Conservation (phyloP, 1,140 invertebrate genomes). For the Pantala flavescens region DNA sequence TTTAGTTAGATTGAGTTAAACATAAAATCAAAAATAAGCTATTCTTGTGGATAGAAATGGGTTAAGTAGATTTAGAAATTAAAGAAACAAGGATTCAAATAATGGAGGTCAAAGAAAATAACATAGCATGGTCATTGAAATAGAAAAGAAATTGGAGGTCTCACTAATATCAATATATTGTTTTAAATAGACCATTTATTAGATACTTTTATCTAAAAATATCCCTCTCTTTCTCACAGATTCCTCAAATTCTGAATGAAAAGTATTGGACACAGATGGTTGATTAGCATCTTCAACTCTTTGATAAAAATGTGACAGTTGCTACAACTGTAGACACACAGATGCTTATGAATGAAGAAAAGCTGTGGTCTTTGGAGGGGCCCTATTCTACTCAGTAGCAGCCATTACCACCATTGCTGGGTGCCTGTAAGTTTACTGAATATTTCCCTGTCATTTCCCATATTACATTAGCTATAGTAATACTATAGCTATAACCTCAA, state of each 20-base stretch:
- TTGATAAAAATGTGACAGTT: slow-evolving; percentile 63
- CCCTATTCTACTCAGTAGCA: slow-evolving; percentile 69
- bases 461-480: too few relatives aligned
- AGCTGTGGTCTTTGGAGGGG: slow-evolving; percentile 63
- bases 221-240: slow-evolving; percentile 38
- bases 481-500: too few relatives aligned
- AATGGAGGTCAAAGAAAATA: too few relatives aligned
- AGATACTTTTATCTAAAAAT: background rate
- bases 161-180: too few relatives aligned
- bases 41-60: too few relatives aligned
- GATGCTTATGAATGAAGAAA: slow-evolving; percentile 36
- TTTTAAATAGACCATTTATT: too few relatives aligned
- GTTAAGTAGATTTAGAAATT: too few relatives aligned
- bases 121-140: too few relatives aligned
- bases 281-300: slow-evolving; percentile 59
- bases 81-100: too few relatives aligned
- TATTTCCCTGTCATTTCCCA: background rate
- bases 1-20: too few relatives aligned
- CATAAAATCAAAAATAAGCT: too few relatives aligned
- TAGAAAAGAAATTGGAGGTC: too few relatives aligned
- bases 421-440: slow-evolving; percentile 18
- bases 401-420: slow-evolving; percentile 76
- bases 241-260: slow-evolving; percentile 68
- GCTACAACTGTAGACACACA: slow-evolving; percentile 42
- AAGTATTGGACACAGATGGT: slow-evolving; percentile 70